phyloP scores from a whole-genome alignment of 2,888 invertebrate species.

The Hartigia nigra region DNA sequence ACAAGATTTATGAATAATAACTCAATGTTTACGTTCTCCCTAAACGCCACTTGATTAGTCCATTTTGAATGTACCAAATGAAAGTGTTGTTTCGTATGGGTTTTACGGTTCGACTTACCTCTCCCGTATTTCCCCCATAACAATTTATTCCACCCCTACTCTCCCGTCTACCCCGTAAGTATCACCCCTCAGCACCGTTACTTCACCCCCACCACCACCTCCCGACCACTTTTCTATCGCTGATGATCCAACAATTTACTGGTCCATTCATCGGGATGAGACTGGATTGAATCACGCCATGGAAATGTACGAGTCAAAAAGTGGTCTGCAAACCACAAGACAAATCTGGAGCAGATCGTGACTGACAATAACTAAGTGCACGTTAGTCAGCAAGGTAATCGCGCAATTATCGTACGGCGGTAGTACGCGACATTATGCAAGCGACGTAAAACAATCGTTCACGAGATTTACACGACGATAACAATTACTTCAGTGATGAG shows the following conservation, averaged over 20 bases:
- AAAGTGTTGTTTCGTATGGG: not conserved
- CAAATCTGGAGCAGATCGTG: not conserved
- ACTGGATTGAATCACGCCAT: slow-evolving; percentile 38
- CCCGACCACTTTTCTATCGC: slow-evolving; percentile 27
- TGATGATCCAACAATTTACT: slow-evolving; percentile 38
- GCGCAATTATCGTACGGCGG: not conserved
- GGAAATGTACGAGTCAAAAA: slow-evolving; percentile 26
- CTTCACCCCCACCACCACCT: slow-evolving; percentile 23
- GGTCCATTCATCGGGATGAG: slow-evolving; percentile 31
- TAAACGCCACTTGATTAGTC: not conserved
- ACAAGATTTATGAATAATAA: not conserved
- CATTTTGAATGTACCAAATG: not conserved
- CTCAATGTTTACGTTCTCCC: not conserved
- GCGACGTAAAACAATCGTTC: not conserved
- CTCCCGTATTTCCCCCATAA: not conserved
- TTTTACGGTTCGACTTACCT: not conserved
- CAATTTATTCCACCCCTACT: not conserved
- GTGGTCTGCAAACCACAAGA: not conserved
- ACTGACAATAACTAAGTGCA: not conserved
- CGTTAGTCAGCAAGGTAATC: not conserved
- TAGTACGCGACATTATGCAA: too few species aligned
- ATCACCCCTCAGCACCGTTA: not conserved
- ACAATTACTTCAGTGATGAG: not conserved
- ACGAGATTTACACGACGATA: not conserved
- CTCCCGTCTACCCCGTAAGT: not conserved